These are phyloP conservation scores for Lampropteryx suffumata DNA, from an alignment of 2,888 invertebrate species.

Conservation along the genomic window DNA sequence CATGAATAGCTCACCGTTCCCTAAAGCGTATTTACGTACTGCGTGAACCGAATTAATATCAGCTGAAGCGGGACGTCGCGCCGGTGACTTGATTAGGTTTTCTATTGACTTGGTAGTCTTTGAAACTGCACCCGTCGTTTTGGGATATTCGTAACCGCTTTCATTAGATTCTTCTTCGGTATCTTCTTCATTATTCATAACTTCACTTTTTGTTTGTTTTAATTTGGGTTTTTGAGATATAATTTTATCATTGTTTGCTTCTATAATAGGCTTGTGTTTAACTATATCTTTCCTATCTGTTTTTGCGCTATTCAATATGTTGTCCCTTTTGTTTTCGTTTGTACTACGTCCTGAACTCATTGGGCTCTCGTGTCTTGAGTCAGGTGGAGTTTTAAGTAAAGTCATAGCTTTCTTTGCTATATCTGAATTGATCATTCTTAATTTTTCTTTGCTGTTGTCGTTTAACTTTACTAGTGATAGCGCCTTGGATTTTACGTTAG, in stretches of 20 bases:
- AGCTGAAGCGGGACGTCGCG: constrained; percentile 59
- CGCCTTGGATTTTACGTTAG: constrained; percentile 79
- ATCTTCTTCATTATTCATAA: constrained; percentile 28
- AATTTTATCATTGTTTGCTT: constrained; percentile 10
- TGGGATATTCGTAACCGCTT: constrained; percentile 49
- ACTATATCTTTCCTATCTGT: constrained; percentile 12
- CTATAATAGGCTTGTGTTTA: constrained; percentile 16
- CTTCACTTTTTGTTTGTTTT: constrained; percentile 13
- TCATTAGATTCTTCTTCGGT: constrained; percentile 47
- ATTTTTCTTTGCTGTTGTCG: constrained; percentile 52
- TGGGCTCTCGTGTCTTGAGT: constrained; percentile 56
- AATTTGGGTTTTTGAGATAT: constrained; percentile 4
- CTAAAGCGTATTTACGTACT: constrained; percentile 43
- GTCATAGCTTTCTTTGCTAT: constrained; percentile 58
- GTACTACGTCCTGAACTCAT: constrained; percentile 32
- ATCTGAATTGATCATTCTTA: constrained; percentile 45
- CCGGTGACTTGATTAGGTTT: constrained; percentile 65
- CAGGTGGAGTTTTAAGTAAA: constrained; percentile 62
- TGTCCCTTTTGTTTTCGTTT: constrained; percentile 15
- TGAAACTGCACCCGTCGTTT: constrained; percentile 34
- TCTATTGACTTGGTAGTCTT: constrained; percentile 57
- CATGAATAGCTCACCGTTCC: constrained; percentile 41
- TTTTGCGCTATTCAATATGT: constrained; percentile 1
- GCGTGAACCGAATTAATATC: constrained; percentile 44
- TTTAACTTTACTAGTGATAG: constrained; percentile 74